phyloP scores from a whole-genome alignment of 2,797 vertebrate genomes.

The Heteromormyrus szaboi region DNA sequence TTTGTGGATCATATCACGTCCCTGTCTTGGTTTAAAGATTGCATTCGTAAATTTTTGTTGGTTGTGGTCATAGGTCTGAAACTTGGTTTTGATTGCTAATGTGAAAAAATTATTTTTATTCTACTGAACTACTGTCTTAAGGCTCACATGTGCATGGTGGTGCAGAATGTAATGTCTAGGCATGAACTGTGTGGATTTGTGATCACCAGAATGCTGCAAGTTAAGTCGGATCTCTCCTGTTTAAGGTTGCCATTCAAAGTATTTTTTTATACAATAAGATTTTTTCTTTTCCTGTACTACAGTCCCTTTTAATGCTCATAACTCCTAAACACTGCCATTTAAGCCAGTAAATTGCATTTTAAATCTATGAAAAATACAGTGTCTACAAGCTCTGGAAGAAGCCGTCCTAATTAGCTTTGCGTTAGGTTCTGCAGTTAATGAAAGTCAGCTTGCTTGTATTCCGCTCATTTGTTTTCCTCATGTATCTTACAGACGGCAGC shows the following conservation, averaged over 20 bases:
- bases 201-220: conserved; percentile 15
- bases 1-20: not conserved
- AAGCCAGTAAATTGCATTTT: not conserved
- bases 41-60: not conserved
- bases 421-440: not conserved
- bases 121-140: conserved; percentile 8
- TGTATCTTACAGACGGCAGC: conserved; percentile 82
- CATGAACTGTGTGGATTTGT: conserved; percentile 40
- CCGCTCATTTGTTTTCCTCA: conserved; percentile 31
- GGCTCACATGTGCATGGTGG: conserved; percentile 26
- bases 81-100: not conserved
- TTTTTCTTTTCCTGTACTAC: not conserved
- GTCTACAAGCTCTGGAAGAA: conserved; percentile 21
- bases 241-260: not conserved
- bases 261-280: not conserved
- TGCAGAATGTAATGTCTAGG: conserved; percentile 48
- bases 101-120: not conserved
- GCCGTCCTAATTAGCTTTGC: not conserved
- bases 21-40: not conserved
- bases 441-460: not conserved
- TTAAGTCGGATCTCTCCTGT: not conserved
- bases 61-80: not conserved
- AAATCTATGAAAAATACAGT: not conserved
- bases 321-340: not conserved
- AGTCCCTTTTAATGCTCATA: not conserved